Evolutionary conservation across 1,140 invertebrate species (phyloP), one percentile per base, ranked within the genome.

Genomic region (Cotesia typhae): DNA sequence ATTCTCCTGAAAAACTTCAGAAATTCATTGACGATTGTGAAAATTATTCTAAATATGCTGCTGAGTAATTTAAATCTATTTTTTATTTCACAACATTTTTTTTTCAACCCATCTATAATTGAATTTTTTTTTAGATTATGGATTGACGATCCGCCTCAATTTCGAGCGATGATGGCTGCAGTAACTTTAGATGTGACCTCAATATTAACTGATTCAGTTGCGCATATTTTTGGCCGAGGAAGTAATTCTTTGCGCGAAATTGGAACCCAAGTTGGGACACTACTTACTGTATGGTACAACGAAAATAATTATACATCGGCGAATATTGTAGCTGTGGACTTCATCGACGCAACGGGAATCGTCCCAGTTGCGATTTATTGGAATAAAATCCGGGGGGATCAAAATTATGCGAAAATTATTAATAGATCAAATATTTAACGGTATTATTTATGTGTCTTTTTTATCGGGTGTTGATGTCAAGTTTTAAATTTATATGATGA

Each of bases 241-340:
- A 28, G 4, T 12, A 17, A 37, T n/a, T 63, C 60, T 4, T 10
- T 61, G 20, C 67, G 67, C 17, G 36, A 38, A 57, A 12, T 57
- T 5, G 67, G 36, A 2, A 57, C 28, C 41, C 35, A 61, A 61
- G 55, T 60, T 41, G 67, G 67, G 20, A 14, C 12, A 5, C 59
- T 60, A 14, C 47, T 70, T 17, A 57, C 67, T 7, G 20, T 4
- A 14, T 70, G 67, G 67, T 70, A 60, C 41, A 57, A 70, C n/a
- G 67, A 70, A 57, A 36, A 17, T 4, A 51, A 35, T 10, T 60
- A 17, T 70, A 4, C 67, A 9, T 41, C 36, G 2, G 67, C 67
- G 4, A 70, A 70, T 60, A 47, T 70, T 70, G 67, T 70, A 12
- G 67, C 67, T 20, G 67, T 70, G 1, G 67, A 70, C 60, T 70